Percentiles rank a stretch among this genome's conserved stretches.
Conservation (phyloP, 1,140 invertebrate species). For the Nasonia giraulti region DNA sequence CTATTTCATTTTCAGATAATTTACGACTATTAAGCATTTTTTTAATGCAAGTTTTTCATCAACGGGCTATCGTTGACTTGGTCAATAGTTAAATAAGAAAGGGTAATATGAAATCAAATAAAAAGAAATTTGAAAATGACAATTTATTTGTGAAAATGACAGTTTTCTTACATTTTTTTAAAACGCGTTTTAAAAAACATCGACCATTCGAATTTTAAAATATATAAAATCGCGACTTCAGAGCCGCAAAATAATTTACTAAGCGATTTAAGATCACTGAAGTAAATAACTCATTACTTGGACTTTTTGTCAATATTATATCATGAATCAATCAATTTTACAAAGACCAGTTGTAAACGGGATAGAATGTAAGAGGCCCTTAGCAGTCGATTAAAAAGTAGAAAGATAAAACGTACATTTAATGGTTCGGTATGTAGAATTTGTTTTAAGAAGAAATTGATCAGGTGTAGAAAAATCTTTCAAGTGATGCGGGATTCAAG, state of each 20-base stretch:
- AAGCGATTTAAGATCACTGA: background rate
- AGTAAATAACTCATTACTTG: background rate
- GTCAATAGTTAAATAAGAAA: constrained; percentile 7
- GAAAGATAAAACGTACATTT: background rate
- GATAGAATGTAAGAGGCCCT: background rate
- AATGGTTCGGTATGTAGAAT: constrained; percentile 14
- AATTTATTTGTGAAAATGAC: constrained; percentile 48
- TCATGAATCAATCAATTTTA: background rate
- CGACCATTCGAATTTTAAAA: background rate
- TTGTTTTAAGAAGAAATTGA: background rate
- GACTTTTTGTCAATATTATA: background rate
- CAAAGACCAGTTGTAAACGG: background rate
- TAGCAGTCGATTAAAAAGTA: background rate
- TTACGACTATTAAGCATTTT: constrained; percentile 8
- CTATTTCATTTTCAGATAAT: background rate
- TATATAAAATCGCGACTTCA: constrained; percentile 10
- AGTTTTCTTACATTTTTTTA: constrained; percentile 35
- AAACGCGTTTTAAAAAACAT: constrained; percentile 22
- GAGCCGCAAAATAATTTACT: constrained; percentile 6
- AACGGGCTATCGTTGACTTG: background rate
- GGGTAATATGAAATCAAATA: constrained; percentile 20
- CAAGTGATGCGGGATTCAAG: background rate
- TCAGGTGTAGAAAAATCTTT: background rate
- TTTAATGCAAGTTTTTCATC: background rate
- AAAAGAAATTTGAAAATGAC: constrained; percentile 42